Base-by-base conservation (phyloP, 2,888 invertebrate species). In the Xylophagus ater region DNA sequence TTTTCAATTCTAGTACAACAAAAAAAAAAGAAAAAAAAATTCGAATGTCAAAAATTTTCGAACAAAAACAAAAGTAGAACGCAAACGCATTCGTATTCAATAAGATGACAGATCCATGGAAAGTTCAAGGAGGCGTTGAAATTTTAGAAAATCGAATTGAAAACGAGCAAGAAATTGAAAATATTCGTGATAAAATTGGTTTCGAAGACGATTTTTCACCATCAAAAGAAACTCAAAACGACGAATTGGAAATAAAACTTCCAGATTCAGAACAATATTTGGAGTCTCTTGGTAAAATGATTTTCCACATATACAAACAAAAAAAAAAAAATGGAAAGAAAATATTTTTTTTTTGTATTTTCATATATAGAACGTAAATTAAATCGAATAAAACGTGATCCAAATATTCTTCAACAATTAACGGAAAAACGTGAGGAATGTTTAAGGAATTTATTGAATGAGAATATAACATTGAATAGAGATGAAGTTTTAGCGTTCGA, bases 131-230 rank as follows among this genome's bases (percentile, higher is more conserved):
- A 37, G 45, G 46, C 32, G 29, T 34, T 23, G 26, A 38, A 28
- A n/a, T n/a, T n/a, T 42, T 44, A 23, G 26, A 28, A n/a, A 37
- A 45, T 23, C 26, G 40, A 4, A 17, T 19, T 25, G 21, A 21
- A 15, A 17, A 29, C 33, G 40, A 25, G 42, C 30, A 41, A 25
- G 28, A 26, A 32, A 39, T 31, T 6, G 23, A 28, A 21, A 35
- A 41, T 28, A 12, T 8, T 26, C n/a, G n/a, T n/a, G n/a, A n/a
- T n/a, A n/a, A 38, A 26, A 42, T 52, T 18, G 50, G 47, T 41
- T 76, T 76, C 49, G 75, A 76, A 59, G 75, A 76, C 51, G 68
- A 75, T 57, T 75, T 75, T 53, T 59, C 64, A 47, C 66, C 71
- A 20, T 50, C 56, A 41, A 50, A 51, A 20, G 54, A 59, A 41